Evolutionary conservation across 2,113 vertebrate species (phyloP).

Genomic region (Lonchura striata): DNA sequence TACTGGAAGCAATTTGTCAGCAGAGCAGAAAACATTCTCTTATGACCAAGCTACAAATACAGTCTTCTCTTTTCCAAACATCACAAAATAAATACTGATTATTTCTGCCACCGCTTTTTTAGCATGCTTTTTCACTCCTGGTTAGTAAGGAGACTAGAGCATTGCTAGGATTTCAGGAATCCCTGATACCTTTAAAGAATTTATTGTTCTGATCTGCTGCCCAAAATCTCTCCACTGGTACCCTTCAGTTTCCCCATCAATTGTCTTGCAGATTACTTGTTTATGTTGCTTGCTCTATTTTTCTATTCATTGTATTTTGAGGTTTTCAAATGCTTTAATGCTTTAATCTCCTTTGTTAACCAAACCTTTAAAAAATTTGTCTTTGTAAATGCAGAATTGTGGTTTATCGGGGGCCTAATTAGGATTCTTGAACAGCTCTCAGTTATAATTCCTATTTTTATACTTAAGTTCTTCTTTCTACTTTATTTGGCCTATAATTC

Average conservation of each 20-base stretch:
- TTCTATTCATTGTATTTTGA: not conserved
- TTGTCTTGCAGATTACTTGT: not conserved
- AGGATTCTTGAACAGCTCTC: not conserved
- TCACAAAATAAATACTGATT: not conserved
- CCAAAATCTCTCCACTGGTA: not conserved
- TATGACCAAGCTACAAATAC: not conserved
- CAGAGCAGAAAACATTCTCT: not conserved
- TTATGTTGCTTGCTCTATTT: not conserved
- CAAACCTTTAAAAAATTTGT: not conserved
- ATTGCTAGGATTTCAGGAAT: not conserved
- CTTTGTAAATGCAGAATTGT: not conserved
- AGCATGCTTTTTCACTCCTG: not conserved
- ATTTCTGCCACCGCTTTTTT: not conserved
- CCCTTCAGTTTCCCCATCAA: not conserved
- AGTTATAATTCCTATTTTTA: not conserved
- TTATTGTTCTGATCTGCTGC: not conserved
- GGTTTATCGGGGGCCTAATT: not conserved
- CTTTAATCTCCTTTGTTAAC: not conserved
- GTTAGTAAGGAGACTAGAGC: not conserved
- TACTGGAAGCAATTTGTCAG: not conserved
- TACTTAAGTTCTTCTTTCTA: not conserved
- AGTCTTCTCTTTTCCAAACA: not conserved
- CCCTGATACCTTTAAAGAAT: not conserved
- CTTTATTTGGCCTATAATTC: not conserved
- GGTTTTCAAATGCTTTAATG: not conserved